These are phyloP conservation scores for Aspiorhynchus laticeps DNA, from an alignment of 2,113 vertebrate species.

Conservation along the genomic window DNA sequence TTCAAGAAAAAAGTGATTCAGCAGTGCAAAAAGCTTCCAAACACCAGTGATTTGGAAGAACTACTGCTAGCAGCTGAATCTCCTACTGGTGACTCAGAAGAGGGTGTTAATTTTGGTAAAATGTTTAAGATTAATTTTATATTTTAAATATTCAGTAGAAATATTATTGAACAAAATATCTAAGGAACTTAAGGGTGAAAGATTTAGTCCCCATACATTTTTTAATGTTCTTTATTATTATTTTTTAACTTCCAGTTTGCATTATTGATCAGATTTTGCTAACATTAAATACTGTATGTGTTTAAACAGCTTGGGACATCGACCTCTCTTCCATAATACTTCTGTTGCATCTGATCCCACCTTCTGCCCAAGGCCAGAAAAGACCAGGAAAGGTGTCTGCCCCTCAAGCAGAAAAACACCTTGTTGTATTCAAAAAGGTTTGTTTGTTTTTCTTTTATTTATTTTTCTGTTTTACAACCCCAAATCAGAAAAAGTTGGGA, in stretches of 20 bases:
- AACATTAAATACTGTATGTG: neutral
- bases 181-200: neutral
- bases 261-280: neutral
- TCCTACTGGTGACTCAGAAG: no score
- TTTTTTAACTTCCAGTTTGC: neutral
- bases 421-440: no score
- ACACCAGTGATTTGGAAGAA: no score
- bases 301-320: slow-evolving; percentile 45
- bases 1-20: no score
- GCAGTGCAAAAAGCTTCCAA: no score
- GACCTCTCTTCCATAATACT: slow-evolving; percentile 42
- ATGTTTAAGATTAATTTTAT: neutral
- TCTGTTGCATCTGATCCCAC: slow-evolving; percentile 47
- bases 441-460: neutral
- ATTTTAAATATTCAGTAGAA: neutral
- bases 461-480: no score
- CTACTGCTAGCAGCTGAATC: no score
- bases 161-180: neutral
- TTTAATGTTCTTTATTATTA: neutral
- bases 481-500: no score
- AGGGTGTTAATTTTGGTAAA: no score
- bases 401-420: no score
- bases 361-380: slow-evolving; percentile 42
- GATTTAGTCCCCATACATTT: neutral
- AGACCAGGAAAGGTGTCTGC: no score